These are phyloP conservation scores for Lordiphosa mommai DNA, from an alignment of 1,140 invertebrate genomes.

Conservation along the genomic window DNA sequence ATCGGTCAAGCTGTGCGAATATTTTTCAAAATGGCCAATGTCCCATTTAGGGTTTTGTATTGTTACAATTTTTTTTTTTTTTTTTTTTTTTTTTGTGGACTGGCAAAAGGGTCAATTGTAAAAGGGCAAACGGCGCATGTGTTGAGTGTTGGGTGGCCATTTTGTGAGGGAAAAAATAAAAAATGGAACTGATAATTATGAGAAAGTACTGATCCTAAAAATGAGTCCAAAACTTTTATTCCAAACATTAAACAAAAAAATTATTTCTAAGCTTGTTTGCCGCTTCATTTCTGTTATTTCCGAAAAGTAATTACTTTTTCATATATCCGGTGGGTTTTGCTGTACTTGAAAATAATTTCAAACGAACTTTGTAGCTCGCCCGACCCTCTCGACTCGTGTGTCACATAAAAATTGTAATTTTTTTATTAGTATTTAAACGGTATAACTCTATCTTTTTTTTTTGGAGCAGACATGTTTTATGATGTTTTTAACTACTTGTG, in stretches of 20 bases:
- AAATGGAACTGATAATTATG: no score
- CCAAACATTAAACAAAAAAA: slow-evolving; percentile 4
- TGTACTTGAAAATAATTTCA: slow-evolving; percentile 24
- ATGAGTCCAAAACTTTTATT: background rate
- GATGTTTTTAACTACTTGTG: slow-evolving; percentile 43
- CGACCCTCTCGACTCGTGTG: slow-evolving; percentile 51
- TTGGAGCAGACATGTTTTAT: slow-evolving; percentile 24
- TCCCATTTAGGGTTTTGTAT: slow-evolving; percentile 5
- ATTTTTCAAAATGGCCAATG: slow-evolving; percentile 29
- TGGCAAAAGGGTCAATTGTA: slow-evolving; percentile 9
- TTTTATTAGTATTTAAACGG: slow-evolving; percentile 38
- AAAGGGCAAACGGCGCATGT: no score
- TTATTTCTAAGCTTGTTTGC: background rate
- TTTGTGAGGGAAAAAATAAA: slow-evolving; percentile 34
- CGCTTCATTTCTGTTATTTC: slow-evolving; percentile 1
- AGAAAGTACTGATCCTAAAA: no score
- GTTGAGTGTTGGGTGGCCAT: no score
- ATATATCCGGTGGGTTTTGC: slow-evolving; percentile 39
- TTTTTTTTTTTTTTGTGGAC: background rate
- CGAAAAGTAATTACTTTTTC: slow-evolving; percentile 33
- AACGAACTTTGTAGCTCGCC: slow-evolving; percentile 37
- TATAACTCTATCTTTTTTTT: slow-evolving; percentile 27
- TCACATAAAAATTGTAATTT: slow-evolving; percentile 45
- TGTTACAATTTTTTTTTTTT: background rate
- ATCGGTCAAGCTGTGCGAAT: background rate